Conservation (phyloP, 2,113 vertebrate species). For the Oreochromis spilurus region DNA sequence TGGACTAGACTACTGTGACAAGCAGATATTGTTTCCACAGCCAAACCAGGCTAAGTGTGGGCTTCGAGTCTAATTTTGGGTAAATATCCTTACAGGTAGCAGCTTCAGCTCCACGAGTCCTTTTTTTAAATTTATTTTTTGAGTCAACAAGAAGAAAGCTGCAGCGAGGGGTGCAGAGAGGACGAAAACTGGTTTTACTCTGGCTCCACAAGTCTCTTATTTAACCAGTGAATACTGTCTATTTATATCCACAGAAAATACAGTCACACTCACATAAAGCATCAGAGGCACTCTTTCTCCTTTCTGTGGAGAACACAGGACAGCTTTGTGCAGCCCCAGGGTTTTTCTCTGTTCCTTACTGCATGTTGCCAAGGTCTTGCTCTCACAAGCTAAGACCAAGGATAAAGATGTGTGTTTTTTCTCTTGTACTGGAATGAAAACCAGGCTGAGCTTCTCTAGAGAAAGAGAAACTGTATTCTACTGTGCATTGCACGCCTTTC, state of each 20-base stretch:
- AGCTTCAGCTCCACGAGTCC: not conserved
- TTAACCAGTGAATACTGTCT: slow-evolving; percentile 52
- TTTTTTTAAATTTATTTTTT: not conserved
- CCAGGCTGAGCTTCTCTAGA: not conserved
- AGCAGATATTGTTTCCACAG: not conserved
- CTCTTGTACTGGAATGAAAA: not conserved
- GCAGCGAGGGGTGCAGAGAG: not conserved
- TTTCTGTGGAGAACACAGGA: slow-evolving; percentile 48
- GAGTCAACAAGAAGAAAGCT: not conserved
- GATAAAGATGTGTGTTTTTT: slow-evolving; percentile 25
- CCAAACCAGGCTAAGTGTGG: not conserved
- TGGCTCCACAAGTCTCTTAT: slow-evolving; percentile 32
- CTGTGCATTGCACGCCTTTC: not conserved
- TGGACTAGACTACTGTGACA: not conserved
- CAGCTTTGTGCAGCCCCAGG: slow-evolving; percentile 49
- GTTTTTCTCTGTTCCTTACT: slow-evolving; percentile 17
- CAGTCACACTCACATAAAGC: slow-evolving; percentile 25
- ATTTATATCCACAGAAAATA: slow-evolving; percentile 59
- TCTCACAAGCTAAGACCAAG: slow-evolving; percentile 18
- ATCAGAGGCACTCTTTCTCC: slow-evolving; percentile 29
- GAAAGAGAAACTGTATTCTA: not conserved
- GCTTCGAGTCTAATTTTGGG: not conserved
- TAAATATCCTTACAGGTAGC: not conserved
- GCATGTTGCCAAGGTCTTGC: slow-evolving; percentile 13
- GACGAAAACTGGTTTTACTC: not conserved